phyloP scores from a whole-genome alignment of 2,888 invertebrate species.

The Serrognathus titanus region DNA sequence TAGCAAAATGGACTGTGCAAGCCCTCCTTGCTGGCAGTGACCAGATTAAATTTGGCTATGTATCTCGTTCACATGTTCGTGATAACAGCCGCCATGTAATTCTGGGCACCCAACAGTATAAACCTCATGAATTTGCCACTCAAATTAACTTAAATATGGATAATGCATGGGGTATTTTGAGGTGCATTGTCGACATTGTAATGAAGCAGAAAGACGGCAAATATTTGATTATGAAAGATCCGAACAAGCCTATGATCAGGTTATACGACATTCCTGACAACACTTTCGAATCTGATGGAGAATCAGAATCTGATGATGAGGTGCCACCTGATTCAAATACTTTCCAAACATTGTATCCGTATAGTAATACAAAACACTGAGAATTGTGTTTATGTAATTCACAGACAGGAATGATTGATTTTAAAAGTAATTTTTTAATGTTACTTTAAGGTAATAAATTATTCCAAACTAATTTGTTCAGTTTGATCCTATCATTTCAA shows the following conservation, averaged over 20 bases:
- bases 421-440: too few species aligned
- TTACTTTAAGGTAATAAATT: too few species aligned
- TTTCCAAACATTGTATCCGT: constrained; percentile 47
- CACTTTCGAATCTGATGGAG: constrained; percentile 97
- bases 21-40: constrained; percentile 86
- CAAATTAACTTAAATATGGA: constrained; percentile 99
- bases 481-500: too few species aligned
- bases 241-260: constrained; percentile 96
- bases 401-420: too few species aligned
- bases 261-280: constrained; percentile 98
- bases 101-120: constrained; percentile 95
- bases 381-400: background rate
- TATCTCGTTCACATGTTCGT: constrained; percentile 89
- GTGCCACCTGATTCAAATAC: constrained; percentile 43
- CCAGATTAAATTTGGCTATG: constrained; percentile 98
- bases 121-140: constrained; percentile 96
- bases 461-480: too few species aligned
- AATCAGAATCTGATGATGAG: constrained; percentile 80
- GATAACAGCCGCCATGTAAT: constrained; percentile 96
- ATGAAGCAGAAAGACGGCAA: constrained; percentile 96
- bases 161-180: constrained; percentile 97
- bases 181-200: constrained; percentile 95
- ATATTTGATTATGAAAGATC: constrained; percentile 98
- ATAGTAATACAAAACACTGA: constrained; percentile 29
- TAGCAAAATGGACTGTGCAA: constrained; percentile 98